A percentile compares a stretch with the other conserved stretches of the same genome.
Conservation (phyloP, 2,797 vertebrate genomes). For the Eulemur mongoz region DNA sequence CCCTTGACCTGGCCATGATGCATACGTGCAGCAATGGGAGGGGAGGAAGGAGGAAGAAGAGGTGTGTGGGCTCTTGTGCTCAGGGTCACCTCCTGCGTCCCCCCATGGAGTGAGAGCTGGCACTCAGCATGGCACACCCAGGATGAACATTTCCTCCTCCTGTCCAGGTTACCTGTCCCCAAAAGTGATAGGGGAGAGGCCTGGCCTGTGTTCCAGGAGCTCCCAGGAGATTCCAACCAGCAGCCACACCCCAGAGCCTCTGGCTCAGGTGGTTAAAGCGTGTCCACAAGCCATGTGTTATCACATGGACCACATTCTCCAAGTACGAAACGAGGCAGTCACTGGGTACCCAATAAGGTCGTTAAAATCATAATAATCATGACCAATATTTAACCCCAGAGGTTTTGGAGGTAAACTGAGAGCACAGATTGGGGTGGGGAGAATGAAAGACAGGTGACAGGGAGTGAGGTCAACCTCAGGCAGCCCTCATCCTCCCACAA, state of each 20-base stretch:
- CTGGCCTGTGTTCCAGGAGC: background rate
- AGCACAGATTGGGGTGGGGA: no score
- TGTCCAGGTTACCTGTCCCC: background rate
- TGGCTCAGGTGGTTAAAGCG: background rate
- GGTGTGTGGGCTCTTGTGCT: accelerated
- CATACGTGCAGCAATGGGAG: no score
- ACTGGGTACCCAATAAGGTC: background rate
- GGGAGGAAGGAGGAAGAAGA: background rate
- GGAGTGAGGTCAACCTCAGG: background rate
- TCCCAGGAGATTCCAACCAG: background rate
- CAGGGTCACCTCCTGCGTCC: background rate
- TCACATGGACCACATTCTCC: background rate
- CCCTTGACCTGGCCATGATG: no score
- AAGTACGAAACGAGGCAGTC: background rate
- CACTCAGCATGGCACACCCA: background rate
- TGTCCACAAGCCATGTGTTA: background rate
- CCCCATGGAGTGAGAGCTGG: background rate
- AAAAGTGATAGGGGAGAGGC: background rate
- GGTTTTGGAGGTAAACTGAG: background rate
- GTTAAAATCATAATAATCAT: background rate
- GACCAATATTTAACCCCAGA: background rate
- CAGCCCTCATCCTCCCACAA: background rate
- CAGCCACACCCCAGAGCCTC: background rate
- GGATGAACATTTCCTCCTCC: no score
- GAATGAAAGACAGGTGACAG: background rate